Evolutionary conservation across 2,888 invertebrate species (phyloP), one percentile per base, ranked within the genome.

Genomic region (Zootermopsis nevadensis): DNA sequence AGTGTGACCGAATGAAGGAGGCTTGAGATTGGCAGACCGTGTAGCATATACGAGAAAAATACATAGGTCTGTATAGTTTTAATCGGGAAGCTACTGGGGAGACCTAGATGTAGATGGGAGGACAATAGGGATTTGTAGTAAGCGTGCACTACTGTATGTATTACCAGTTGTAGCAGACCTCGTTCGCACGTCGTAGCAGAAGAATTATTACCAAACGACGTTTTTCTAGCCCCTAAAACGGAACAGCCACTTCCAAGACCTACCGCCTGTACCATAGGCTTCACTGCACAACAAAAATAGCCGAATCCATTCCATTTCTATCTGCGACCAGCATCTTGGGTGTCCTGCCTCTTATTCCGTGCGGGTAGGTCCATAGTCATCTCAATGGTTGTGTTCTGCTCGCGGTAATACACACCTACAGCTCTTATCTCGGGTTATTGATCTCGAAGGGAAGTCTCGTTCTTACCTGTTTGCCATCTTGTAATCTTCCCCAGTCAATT

Each of bases 351-450:
- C 55, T 38, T 79, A 55, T 79, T 79, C 31, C 38, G 15, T 22
- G 22, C 27, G 35, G n/a, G 24, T n/a, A 33, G 24, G 79, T 35
- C 30, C 42, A 55, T 42, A 31, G 31, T 31, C 24, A 77, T 3
- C 10, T 42, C 30, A 27, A 48, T 24, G 42, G 42, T 19, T n/a
- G 35, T 74, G 33, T 31, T 35, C 33, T 15, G 38, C 24, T 19
- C 42, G 24, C 27, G 42, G 76, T 76, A 76, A 76, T 76, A 42
- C n/a, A 77, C 77, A 77, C 77, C 77, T 77, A 53, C 42, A 76
- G 27, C 76, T 31, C 15, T 27, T 33, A 66, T 66, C 48, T 48
- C 15, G 19, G 48, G 48, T 10, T 27, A 10, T 27, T 60, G 60
- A 60, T 60, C n/a, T 60, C 60, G 7, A 4, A 60, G 15, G 12